Evolutionary conservation across 2,113 vertebrate genomes (phyloP).

Genomic region (Apteryx owenii): DNA sequence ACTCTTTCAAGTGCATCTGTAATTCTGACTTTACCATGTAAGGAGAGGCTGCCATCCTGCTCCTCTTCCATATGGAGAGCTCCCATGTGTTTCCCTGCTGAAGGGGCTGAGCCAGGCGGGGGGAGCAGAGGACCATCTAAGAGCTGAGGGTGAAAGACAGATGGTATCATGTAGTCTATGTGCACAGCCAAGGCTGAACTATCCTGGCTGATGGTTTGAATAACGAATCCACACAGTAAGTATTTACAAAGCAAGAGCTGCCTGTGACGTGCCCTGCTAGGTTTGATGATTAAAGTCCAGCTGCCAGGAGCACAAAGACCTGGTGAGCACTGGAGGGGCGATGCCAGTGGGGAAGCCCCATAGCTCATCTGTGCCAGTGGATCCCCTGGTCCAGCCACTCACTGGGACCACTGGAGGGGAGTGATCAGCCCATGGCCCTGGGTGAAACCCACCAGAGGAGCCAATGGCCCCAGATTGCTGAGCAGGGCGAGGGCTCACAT

Average conservation of each 20-base stretch:
- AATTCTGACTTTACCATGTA: not conserved
- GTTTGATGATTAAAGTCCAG: not conserved
- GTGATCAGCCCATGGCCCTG: too few species aligned
- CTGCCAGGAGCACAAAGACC: not conserved
- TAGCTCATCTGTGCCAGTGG: too few species aligned
- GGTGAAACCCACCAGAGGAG: not conserved
- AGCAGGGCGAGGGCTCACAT: too few species aligned
- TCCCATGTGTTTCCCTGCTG: not conserved
- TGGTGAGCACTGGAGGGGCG: too few species aligned
- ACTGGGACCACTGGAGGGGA: too few species aligned
- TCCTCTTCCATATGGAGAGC: not conserved
- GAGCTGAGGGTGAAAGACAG: not conserved
- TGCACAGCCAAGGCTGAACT: not conserved
- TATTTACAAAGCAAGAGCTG: not conserved
- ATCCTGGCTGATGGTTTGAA: not conserved
- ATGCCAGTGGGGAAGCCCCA: too few species aligned
- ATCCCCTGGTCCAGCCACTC: too few species aligned
- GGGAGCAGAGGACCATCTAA: not conserved
- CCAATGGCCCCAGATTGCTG: too few species aligned
- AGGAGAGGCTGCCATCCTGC: not conserved
- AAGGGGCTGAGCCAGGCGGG: fast-evolving
- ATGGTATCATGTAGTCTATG: not conserved
- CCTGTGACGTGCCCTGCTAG: not conserved
- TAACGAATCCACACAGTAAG: fast-evolving
- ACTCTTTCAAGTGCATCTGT: not conserved